Evolutionary conservation across 1,140 invertebrate genomes (phyloP), one percentile per base, ranked within the genome.

Genomic region (Drosophila albomicans): DNA sequence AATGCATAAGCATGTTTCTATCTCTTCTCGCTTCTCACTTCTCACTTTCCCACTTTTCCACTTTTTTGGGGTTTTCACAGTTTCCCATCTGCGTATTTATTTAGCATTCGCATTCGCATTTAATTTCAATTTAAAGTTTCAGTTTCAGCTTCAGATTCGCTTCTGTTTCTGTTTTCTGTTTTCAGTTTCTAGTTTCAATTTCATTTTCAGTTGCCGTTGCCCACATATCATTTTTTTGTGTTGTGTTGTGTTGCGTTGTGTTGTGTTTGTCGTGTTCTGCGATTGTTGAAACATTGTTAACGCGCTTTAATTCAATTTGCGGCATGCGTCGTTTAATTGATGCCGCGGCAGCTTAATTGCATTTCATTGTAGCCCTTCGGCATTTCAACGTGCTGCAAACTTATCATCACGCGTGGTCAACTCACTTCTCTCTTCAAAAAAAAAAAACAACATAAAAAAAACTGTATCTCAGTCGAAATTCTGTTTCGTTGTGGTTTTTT

Each of bases 231-330:
- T 11, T 45, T 41, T 43, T 58, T 1, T 28, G 1, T 38, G 5
- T 25, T 52, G 1, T 38, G 5, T 25, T 52, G 43, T 43, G 11
- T 28, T 41, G 35, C 2, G 35, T 48, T 25, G 20, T 0, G 20
- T 20, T 20, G 20, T 25, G 20, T 25, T 25, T 25, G 20, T 25
- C 20, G 20, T 25, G 20, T 25, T 25, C 20, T 49, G 6, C 49
- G 38, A 16, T 35, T 56, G 32, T 58, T 56, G 48, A 57, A 70
- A 48, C 70, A 59, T 54, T 66, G 67, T 76, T 79, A 61, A 69
- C 79, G 82, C 85, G 78, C 62, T 88, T 87, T 87, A 88, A 87
- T 88, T 87, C 80, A 87, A 87, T 87, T 87, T 84, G 78, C 82
- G 63, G 69, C 49, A 56, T 65, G 38, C 38, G 20, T 68, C 38